A percentile compares a stretch with the other conserved stretches of the same genome.
Conservation (phyloP, 2,113 vertebrate species). For the Gavialis gangeticus region DNA sequence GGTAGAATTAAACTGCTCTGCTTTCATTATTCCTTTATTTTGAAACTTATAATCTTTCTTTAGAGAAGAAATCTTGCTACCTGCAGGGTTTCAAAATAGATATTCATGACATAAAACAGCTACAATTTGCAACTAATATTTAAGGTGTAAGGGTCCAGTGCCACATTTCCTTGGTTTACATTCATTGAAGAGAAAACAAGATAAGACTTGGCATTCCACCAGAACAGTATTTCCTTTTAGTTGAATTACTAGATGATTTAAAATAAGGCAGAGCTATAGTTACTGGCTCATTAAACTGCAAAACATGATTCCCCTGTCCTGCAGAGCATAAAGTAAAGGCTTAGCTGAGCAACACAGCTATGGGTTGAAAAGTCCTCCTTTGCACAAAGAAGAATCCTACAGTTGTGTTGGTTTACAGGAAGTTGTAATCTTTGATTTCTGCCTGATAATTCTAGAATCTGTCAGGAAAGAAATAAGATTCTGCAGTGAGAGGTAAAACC, state of each 20-base stretch:
- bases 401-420: background rate
- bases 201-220: conserved; percentile 8
- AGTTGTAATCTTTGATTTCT: background rate
- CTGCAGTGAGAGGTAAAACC: background rate
- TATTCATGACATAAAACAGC: background rate
- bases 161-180: background rate
- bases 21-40: background rate
- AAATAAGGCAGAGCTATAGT: background rate
- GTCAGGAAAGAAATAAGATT: background rate
- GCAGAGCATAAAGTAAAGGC: background rate
- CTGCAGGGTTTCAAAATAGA: background rate
- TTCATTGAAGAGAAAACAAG: background rate
- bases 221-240: conserved; percentile 33
- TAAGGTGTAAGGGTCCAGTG: background rate
- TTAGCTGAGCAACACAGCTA: conserved; percentile 5
- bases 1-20: background rate
- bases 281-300: conserved; percentile 1
- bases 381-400: background rate
- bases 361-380: conserved; percentile 9
- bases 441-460: background rate
- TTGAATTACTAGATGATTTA: conserved; percentile 9
- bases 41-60: background rate
- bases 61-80: background rate
- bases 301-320: conserved; percentile 44
- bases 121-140: background rate